Percentiles rank a stretch among this genome's conserved stretches.
Conservation (phyloP, 2,888 invertebrate species). For the Trisateles emortualis region DNA sequence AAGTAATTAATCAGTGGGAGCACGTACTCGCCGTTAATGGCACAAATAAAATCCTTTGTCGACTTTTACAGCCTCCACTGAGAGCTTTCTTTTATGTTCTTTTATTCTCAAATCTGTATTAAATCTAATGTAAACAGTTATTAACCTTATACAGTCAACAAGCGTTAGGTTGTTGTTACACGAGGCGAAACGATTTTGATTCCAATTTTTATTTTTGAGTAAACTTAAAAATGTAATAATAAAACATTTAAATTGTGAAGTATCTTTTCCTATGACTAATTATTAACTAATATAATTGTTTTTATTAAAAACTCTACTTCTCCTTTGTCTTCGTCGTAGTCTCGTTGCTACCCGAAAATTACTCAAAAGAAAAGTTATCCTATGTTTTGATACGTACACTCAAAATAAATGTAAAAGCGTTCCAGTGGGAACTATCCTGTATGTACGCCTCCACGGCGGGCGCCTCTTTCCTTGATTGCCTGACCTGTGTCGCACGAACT, state of each 20-base stretch:
- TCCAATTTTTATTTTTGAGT: neutral
- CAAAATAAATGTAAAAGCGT: neutral
- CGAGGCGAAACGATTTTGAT: no score
- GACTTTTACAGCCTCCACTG: conserved; percentile 11
- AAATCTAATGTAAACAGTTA: conserved; percentile 15
- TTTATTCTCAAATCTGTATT: conserved; percentile 15
- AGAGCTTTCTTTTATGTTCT: conserved; percentile 15
- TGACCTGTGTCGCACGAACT: neutral
- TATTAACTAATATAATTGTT: no score
- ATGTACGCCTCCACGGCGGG: no score
- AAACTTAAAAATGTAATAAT: no score
- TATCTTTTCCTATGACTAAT: no score
- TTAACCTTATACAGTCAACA: conserved; percentile 3
- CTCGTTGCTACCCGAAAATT: neutral
- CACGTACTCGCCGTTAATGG: conserved; percentile 19
- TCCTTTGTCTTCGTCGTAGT: no score
- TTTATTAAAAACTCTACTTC: neutral
- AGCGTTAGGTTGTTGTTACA: neutral
- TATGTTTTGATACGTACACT: neutral
- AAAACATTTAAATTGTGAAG: no score
- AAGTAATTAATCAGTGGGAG: conserved; percentile 19
- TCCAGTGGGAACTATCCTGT: neutral
- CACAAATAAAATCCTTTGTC: conserved; percentile 12
- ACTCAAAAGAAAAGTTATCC: neutral
- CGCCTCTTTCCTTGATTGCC: neutral